These are phyloP conservation scores for Nyctalus aviator DNA, from an alignment of 2,797 vertebrate species.

Conservation along the genomic window DNA sequence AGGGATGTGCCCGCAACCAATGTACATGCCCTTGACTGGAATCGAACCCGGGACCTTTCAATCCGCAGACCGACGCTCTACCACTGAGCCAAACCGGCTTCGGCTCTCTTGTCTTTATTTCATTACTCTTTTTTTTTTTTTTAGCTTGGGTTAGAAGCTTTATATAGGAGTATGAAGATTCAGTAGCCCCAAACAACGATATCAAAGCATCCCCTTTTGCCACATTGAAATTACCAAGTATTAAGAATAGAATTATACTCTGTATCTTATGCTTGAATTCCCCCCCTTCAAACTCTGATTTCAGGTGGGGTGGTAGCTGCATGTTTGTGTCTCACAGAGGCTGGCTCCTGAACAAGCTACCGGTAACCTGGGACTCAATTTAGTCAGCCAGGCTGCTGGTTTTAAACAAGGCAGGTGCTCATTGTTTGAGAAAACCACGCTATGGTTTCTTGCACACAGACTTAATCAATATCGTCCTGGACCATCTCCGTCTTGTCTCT, in stretches of 20 bases:
- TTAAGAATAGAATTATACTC: neutral
- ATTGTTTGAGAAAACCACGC: rapidly evolving
- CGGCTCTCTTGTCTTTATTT: neutral
- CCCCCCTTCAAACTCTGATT: neutral
- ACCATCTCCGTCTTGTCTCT: rapidly evolving
- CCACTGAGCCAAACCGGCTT: no score
- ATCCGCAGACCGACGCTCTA: no score
- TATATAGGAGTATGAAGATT: rapidly evolving
- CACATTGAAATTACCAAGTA: rapidly evolving
- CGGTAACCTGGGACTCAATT: rapidly evolving
- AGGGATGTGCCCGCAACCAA: no score
- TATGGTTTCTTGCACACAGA: rapidly evolving
- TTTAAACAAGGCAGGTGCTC: neutral
- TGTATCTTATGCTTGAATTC: rapidly evolving
- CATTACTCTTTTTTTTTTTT: rapidly evolving
- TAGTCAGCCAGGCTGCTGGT: neutral
- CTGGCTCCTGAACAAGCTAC: rapidly evolving
- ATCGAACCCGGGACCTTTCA: no score
- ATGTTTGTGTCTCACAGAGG: no score
- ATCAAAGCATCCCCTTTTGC: neutral
- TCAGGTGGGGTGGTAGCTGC: rapidly evolving
- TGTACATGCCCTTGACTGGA: no score
- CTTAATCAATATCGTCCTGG: rapidly evolving
- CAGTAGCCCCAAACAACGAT: no score
- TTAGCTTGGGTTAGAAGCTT: rapidly evolving